phyloP scores from a whole-genome alignment of 2,113 vertebrate genomes.

The Pagrus major region DNA sequence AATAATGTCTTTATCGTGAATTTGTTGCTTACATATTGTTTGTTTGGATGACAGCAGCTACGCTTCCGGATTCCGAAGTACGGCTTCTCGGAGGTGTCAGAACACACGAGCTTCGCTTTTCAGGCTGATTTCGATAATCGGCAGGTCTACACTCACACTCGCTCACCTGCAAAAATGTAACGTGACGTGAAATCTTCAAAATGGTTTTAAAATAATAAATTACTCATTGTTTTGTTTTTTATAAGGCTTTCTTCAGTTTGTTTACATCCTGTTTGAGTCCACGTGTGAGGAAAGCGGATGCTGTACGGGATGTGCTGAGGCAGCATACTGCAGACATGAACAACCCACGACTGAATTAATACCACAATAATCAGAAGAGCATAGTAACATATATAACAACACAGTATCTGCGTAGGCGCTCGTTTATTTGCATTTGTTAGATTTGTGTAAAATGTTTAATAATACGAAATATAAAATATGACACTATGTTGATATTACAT shows the following conservation, averaged over 20 bases:
- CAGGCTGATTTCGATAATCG: no score
- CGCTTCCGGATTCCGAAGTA: conserved; percentile 66
- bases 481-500: neutral
- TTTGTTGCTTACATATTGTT: conserved; percentile 72
- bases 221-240: neutral
- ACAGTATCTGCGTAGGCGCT: no score
- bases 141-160: no score
- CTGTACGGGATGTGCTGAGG: no score
- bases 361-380: neutral
- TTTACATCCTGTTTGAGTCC: neutral
- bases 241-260: neutral
- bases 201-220: neutral
- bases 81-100: conserved; percentile 39
- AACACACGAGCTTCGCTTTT: neutral
- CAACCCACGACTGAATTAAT: neutral
- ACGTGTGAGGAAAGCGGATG: neutral
- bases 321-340: neutral
- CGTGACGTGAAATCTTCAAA: no score
- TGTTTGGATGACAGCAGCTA: conserved; percentile 29
- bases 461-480: no score
- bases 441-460: neutral
- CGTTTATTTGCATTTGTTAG: neutral
- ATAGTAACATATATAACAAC: neutral
- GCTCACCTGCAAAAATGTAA: no score
- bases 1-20: neutral